Percentiles rank a stretch among this genome's conserved stretches.
Conservation (phyloP, 2,797 vertebrate species). For the Acestrorhynchus altus region DNA sequence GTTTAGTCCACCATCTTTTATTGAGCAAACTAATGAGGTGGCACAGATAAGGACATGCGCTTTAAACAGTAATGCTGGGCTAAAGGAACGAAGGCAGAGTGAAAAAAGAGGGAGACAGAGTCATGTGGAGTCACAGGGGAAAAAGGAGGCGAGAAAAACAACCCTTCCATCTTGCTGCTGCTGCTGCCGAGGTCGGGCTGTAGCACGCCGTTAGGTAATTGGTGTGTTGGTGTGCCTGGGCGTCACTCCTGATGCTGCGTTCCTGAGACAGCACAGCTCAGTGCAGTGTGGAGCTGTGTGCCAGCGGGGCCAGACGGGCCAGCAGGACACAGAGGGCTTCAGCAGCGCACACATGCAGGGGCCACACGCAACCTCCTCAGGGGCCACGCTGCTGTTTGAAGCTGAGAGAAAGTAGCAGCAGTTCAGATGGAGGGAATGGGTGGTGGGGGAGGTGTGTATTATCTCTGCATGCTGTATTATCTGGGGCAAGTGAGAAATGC, state of each 20-base stretch:
- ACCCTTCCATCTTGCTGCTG: slow-evolving; percentile 18
- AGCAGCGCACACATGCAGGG: slow-evolving; percentile 23
- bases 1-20: neutral
- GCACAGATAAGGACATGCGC: neutral
- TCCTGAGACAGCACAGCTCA: slow-evolving; percentile 31
- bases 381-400: slow-evolving; percentile 46
- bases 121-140: neutral
- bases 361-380: slow-evolving; percentile 41
- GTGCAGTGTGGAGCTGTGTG: neutral
- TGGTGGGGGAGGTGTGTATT: slow-evolving; percentile 26
- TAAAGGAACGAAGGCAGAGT: slow-evolving; percentile 24
- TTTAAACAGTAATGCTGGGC: slow-evolving; percentile 23
- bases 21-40: slow-evolving; percentile 24
- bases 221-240: slow-evolving; percentile 41
- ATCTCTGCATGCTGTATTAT: slow-evolving; percentile 40
- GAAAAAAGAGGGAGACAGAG: neutral
- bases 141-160: slow-evolving; percentile 31
- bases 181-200: slow-evolving; percentile 43
- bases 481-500: slow-evolving; percentile 43
- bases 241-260: slow-evolving; percentile 28
- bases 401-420: slow-evolving; percentile 45
- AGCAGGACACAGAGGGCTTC: slow-evolving; percentile 35
- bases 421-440: slow-evolving; percentile 29
- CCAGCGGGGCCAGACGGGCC: slow-evolving; percentile 26
- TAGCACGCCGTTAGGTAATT: slow-evolving; percentile 49